phyloP scores from a whole-genome alignment of 1,140 invertebrate species.

The Aphelinus certus region DNA sequence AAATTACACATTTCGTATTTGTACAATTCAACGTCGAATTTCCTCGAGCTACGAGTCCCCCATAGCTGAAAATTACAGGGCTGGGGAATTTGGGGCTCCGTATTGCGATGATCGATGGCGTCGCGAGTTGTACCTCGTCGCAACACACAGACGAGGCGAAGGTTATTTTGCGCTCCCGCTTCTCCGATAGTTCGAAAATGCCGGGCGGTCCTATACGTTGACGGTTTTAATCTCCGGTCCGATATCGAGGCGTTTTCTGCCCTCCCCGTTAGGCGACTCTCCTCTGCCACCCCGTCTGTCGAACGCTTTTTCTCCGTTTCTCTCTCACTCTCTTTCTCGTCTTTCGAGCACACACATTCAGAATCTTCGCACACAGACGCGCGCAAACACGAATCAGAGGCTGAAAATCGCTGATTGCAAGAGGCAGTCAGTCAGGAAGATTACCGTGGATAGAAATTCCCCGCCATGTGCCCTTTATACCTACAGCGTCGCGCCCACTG shows the following conservation, averaged over 20 bases:
- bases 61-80: constrained; percentile 36
- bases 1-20: background rate
- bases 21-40: constrained; percentile 10
- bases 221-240: constrained; percentile 43
- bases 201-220: constrained; percentile 28
- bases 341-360: background rate
- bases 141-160: constrained; percentile 32
- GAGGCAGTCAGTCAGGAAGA: constrained; percentile 16
- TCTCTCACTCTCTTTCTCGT: background rate
- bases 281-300: background rate
- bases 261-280: background rate
- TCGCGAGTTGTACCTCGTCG: background rate
- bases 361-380: background rate
- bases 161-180: constrained; percentile 31
- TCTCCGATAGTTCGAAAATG: constrained; percentile 36
- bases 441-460: constrained; percentile 9
- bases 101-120: constrained; percentile 34
- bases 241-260: constrained; percentile 30
- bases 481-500: background rate
- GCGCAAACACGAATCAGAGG: background rate
- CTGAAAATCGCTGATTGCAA: constrained; percentile 22
- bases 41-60: constrained; percentile 14
- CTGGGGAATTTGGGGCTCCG: background rate
- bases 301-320: constrained; percentile 4
- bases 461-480: background rate